Percentiles rank a stretch among this genome's conserved stretches.
Conservation (phyloP, 2,888 invertebrate genomes). For the Tethea ocularis region DNA sequence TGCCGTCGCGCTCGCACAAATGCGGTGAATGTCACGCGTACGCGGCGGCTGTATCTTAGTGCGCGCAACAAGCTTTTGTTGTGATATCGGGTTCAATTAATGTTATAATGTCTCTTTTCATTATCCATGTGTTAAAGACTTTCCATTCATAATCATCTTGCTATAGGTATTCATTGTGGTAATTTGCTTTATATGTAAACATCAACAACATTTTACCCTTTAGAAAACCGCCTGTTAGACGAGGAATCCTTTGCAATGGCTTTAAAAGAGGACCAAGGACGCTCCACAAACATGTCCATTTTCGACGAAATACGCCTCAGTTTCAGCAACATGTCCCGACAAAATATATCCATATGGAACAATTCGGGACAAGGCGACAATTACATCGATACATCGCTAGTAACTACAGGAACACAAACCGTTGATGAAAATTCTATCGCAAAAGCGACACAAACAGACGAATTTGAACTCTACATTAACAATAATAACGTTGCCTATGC, state of each 20-base stretch:
- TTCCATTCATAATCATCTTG: background rate
- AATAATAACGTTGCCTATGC: slow-evolving; percentile 47
- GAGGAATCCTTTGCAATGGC: slow-evolving; percentile 70
- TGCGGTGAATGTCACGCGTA: no score
- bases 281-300: slow-evolving; percentile 67
- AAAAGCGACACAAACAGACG: slow-evolving; percentile 42
- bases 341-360: slow-evolving; percentile 40
- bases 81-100: no score
- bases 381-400: slow-evolving; percentile 35
- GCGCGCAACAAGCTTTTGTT: no score
- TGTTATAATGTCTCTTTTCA: no score
- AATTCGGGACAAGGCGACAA: slow-evolving; percentile 34
- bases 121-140: background rate
- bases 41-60: no score
- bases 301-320: slow-evolving; percentile 75
- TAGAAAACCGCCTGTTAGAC: slow-evolving; percentile 69
- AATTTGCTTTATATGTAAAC: slow-evolving; percentile 8
- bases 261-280: slow-evolving; percentile 65
- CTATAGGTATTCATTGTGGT: background rate
- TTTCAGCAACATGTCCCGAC: slow-evolving; percentile 59
- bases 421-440: slow-evolving; percentile 23
- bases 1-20: no score
- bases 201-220: slow-evolving; percentile 28
- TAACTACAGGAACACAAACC: slow-evolving; percentile 47
- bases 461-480: slow-evolving; percentile 24